Conservation (phyloP, 2,797 vertebrate genomes). For the Limnodromus scolopaceus region DNA sequence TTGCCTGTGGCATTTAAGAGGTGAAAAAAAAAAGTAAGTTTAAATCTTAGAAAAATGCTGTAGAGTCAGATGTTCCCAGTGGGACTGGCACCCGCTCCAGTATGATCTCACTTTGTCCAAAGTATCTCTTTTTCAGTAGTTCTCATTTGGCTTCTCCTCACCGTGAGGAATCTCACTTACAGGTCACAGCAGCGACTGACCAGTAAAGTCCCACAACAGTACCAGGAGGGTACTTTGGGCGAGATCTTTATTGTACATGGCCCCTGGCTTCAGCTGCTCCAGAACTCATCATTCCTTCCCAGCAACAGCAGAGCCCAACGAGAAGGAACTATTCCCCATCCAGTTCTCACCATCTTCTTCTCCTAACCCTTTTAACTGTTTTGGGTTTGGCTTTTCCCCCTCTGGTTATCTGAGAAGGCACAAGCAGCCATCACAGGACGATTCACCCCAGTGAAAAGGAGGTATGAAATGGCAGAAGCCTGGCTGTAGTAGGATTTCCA, state of each 20-base stretch:
- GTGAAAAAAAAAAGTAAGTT: not conserved
- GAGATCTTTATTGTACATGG: not conserved
- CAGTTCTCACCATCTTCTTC: not conserved
- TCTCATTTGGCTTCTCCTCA: not conserved
- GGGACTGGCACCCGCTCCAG: not conserved
- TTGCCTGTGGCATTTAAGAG: not conserved
- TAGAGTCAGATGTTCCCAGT: not conserved
- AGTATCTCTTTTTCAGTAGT: not conserved
- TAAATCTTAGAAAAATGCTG: not conserved
- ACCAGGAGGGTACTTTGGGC: not conserved
- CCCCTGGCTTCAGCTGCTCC: not conserved
- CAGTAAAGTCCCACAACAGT: not conserved
- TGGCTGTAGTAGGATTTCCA: not conserved
- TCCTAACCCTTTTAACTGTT: not conserved
- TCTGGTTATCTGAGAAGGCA: not conserved
- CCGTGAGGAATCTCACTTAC: not conserved
- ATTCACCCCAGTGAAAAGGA: not conserved
- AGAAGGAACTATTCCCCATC: not conserved
- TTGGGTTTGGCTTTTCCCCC: accelerated
- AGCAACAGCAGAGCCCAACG: not conserved
- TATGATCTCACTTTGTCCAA: not conserved
- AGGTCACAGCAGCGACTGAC: not conserved
- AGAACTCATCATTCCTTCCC: not conserved
- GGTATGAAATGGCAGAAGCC: not conserved
- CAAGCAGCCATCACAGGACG: not conserved